Base-by-base conservation (phyloP, 2,888 invertebrate genomes). In the Eurois occulta region DNA sequence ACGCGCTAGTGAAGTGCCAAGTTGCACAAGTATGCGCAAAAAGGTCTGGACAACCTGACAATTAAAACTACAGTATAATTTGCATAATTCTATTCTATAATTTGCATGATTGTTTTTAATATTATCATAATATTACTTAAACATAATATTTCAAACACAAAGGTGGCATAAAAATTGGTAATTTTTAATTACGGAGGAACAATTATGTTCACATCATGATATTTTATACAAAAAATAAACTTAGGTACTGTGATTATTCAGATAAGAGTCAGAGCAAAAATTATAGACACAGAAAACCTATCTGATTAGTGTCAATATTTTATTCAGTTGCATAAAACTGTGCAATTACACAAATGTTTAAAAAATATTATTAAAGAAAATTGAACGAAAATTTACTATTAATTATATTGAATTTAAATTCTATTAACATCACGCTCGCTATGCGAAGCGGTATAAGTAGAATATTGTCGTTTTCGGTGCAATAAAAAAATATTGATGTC, bases 401-500 rank as follows among this genome's bases (percentile, higher is more conserved):
- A 80, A 71, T 71, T 48, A 76, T 69, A 78, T 76, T 75, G 69
- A 78, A 87, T 73, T 67, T 52, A 77, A 79, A 83, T 72, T 85
- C 67, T 78, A 78, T 78, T 10, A 69, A 48, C 66, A 75, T 77
- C 24, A 48, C 76, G 87, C 73, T 84, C 87, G 87, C 87, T 72
- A 78, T 87, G 89, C 77, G 84, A 80, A 86, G 87, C 78, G 80
- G 38, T 78, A 55, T 84, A 75, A 24, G 78, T 86, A 86, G 73
- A 48, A 80, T 82, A 84, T 81, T 76, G 87, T 88, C 82, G 74
- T 88, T 87, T 87, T 88, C 55, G 89, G 86, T 88, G 89, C 89
- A 87, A 88, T 77, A 84, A 86, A 81, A 77, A 79, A 73, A 77
- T 84, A 88, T 88, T 80, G 87, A 88, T 88, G 89, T 88, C 89